Percentiles rank a stretch among this genome's conserved stretches.
phyloP scores from a whole-genome alignment of 2,113 vertebrate genomes.

The Lophochroa leadbeateri region DNA sequence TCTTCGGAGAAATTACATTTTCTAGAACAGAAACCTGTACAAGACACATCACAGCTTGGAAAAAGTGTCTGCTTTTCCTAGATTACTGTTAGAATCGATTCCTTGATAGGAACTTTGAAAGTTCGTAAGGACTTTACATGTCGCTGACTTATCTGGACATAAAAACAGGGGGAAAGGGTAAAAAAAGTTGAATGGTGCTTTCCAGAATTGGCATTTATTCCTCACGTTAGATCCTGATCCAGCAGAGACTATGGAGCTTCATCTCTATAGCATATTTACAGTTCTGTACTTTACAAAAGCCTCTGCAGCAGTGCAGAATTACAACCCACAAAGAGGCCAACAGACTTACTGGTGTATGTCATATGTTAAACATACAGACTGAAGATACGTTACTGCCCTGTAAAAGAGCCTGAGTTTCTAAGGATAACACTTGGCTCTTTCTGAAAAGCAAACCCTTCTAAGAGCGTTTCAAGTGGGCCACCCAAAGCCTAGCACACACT shows the following conservation, averaged over 20 bases:
- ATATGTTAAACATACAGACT: background rate
- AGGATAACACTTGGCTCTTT: constrained; percentile 38
- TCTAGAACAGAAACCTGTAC: background rate
- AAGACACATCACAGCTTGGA: background rate
- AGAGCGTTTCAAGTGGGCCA: constrained; percentile 48
- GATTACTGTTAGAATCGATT: background rate
- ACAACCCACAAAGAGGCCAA: background rate
- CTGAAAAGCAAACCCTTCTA: constrained; percentile 56
- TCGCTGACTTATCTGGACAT: background rate
- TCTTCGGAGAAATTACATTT: background rate
- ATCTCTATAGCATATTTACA: rapidly evolving
- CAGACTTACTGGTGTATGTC: rapidly evolving
- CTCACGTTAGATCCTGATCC: background rate
- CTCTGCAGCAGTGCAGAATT: background rate
- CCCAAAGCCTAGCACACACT: constrained; percentile 33
- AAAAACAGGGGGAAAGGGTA: background rate
- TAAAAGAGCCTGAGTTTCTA: constrained; percentile 29
- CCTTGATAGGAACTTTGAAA: background rate
- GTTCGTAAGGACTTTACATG: rapidly evolving
- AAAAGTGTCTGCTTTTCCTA: background rate
- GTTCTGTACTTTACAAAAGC: background rate
- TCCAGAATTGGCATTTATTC: background rate
- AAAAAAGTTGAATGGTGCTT: background rate
- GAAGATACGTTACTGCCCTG: background rate
- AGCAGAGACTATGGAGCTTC: background rate